A percentile compares a stretch with the other conserved stretches of the same genome.
phyloP scores from a whole-genome alignment of 2,797 vertebrate genomes.

The Catharus ustulatus region DNA sequence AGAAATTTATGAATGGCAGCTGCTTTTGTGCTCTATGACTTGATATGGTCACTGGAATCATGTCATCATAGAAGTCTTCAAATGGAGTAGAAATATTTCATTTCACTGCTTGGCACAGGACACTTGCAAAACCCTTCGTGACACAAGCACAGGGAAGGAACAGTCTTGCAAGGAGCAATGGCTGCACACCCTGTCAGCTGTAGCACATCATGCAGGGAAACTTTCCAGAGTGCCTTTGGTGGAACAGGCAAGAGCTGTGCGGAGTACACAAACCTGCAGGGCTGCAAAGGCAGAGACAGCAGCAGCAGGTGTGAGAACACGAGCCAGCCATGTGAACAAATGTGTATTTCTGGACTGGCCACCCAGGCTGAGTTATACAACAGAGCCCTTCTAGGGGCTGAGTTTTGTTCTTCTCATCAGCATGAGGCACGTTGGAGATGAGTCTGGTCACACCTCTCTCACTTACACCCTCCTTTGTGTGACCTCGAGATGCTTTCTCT shows the following conservation, averaged over 20 bases:
- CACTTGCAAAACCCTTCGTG: background rate
- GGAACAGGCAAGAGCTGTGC: no score
- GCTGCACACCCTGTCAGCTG: background rate
- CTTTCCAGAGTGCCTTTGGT: background rate
- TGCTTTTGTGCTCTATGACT: background rate
- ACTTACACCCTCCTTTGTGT: background rate
- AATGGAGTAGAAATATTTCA: background rate
- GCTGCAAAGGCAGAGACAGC: background rate
- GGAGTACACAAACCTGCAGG: background rate
- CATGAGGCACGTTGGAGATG: background rate
- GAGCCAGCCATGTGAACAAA: background rate
- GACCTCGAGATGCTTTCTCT: slow-evolving; percentile 40
- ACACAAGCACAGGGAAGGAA: background rate
- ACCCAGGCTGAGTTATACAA: background rate
- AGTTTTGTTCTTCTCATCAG: background rate
- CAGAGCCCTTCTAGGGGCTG: background rate
- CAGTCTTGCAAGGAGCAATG: background rate
- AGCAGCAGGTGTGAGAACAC: background rate
- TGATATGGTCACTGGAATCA: background rate
- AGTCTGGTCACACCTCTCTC: background rate
- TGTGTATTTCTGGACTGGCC: background rate
- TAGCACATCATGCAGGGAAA: background rate
- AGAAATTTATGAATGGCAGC: background rate
- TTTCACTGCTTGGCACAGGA: background rate
- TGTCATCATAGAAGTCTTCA: background rate